Percentiles rank a stretch among this genome's conserved stretches.
Conservation (phyloP, 2,113 vertebrate species). For the Tichodroma muraria region DNA sequence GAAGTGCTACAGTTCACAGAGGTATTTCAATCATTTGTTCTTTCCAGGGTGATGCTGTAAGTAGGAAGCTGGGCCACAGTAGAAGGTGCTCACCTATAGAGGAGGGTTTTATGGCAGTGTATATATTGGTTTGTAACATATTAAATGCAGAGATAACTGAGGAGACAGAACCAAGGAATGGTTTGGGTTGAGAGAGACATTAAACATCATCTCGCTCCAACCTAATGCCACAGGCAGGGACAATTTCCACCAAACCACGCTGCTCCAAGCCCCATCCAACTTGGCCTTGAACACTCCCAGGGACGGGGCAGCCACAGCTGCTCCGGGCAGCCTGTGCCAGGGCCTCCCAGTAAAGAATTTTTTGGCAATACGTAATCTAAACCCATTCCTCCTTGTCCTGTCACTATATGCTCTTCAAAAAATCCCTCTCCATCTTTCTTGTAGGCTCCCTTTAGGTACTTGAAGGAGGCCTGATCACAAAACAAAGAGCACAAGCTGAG, state of each 20-base stretch:
- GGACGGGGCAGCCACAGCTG: not conserved
- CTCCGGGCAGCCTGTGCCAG: not conserved
- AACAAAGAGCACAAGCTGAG: not conserved
- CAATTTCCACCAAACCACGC: accelerated
- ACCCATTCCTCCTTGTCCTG: not conserved
- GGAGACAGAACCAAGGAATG: not conserved
- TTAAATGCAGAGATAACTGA: not conserved
- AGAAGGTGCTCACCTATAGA: not conserved
- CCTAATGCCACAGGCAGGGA: not conserved
- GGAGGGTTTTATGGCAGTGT: not conserved
- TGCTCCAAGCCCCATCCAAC: not conserved
- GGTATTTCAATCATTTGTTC: not conserved
- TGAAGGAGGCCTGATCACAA: not conserved
- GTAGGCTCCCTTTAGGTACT: not conserved
- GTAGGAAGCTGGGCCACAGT: not conserved
- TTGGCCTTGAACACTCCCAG: not conserved
- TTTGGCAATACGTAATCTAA: not conserved
- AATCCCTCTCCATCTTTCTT: not conserved
- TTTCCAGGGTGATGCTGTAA: not conserved
- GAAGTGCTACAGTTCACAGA: not conserved
- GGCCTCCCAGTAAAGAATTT: not conserved
- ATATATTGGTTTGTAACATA: not conserved
- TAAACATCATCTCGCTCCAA: not conserved
- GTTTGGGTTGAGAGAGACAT: not conserved
- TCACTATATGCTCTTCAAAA: not conserved